These are phyloP conservation scores for Vanessa atalanta DNA, from an alignment of 1,140 invertebrate species.

Conservation along the genomic window DNA sequence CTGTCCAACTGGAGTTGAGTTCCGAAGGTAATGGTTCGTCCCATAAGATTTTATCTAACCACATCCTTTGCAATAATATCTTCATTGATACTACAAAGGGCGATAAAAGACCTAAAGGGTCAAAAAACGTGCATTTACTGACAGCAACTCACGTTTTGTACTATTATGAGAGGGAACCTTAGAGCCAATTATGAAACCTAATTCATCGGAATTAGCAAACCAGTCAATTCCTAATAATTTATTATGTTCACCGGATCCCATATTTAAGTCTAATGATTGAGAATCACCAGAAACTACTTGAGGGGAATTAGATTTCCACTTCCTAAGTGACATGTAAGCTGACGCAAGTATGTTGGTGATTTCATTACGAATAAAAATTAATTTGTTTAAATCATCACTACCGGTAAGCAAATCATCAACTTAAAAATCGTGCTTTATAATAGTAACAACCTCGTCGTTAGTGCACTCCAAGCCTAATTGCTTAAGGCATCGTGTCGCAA, in stretches of 20 bases:
- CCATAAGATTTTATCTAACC: too few species aligned
- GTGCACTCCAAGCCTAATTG: conserved; percentile 28
- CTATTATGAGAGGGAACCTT: too few species aligned
- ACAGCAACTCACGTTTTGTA: too few species aligned
- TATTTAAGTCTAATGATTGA: conserved; percentile 38
- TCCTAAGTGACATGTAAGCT: conserved; percentile 36
- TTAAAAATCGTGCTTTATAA: conserved; percentile 31
- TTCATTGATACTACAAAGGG: too few species aligned
- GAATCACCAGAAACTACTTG: conserved; percentile 13
- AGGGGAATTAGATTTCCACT: conserved; percentile 37
- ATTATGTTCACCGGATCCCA: conserved; percentile 28
- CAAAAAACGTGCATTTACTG: too few species aligned
- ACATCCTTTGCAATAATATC: too few species aligned
- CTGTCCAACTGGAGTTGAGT: too few species aligned
- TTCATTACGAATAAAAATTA: conserved; percentile 16
- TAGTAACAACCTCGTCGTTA: conserved; percentile 8
- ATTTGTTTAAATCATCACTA: conserved; percentile 24
- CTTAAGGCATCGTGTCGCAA: conserved; percentile 32
- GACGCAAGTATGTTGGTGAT: conserved; percentile 27
- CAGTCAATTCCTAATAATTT: conserved; percentile 41
- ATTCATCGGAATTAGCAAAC: neutral
- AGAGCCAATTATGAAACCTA: too few species aligned
- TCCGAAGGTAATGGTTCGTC: too few species aligned
- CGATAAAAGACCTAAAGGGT: too few species aligned
- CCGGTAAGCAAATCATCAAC: conserved; percentile 40